Evolutionary conservation across 2,113 vertebrate species (phyloP).

Genomic region (Zapornia atra): DNA sequence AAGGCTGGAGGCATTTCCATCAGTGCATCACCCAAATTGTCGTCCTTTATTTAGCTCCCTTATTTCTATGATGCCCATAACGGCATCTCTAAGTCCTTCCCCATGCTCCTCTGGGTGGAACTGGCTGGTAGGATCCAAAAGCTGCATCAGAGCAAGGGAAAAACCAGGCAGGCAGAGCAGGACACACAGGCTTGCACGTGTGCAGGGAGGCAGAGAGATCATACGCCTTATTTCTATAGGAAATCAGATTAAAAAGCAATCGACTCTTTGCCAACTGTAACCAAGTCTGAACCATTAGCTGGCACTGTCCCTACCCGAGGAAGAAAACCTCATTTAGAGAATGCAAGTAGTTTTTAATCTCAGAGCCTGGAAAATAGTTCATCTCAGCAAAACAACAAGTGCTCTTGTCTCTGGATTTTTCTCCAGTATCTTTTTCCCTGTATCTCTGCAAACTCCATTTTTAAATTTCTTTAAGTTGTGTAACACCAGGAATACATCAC

Average conservation of each 20-base stretch:
- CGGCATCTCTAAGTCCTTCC: background rate
- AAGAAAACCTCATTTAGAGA: conserved; percentile 10
- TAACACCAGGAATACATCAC: background rate
- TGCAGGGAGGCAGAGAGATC: background rate
- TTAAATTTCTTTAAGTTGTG: background rate
- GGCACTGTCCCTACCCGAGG: background rate
- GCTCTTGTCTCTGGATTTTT: background rate
- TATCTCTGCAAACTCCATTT: background rate
- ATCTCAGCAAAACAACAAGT: background rate
- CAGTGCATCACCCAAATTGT: background rate
- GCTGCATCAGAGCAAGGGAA: background rate
- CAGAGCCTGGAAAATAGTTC: background rate
- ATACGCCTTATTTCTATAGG: background rate
- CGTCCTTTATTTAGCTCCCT: background rate
- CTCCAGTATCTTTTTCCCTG: background rate
- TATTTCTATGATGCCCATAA: background rate
- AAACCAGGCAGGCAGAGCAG: background rate
- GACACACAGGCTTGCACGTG: no score
- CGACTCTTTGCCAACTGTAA: background rate
- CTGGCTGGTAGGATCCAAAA: background rate
- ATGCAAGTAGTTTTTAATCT: background rate
- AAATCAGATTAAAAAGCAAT: conserved; percentile 32
- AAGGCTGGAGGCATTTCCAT: background rate
- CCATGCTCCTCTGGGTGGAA: background rate
- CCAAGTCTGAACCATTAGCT: conserved; percentile 9